Base-by-base conservation (phyloP, 1,140 invertebrate species). In the Atopsyche davidsoni region DNA sequence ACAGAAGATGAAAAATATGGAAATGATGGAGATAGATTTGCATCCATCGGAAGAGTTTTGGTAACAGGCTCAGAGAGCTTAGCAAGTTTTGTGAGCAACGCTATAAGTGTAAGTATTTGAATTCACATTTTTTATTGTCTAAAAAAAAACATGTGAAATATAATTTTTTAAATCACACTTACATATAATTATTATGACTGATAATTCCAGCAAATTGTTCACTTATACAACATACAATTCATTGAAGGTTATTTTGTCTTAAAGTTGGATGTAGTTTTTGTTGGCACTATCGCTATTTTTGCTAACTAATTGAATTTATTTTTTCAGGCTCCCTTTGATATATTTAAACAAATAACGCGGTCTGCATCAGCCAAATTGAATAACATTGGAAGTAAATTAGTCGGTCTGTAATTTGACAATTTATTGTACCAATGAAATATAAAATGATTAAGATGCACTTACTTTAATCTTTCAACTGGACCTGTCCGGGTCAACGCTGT, bases 1-100 rank as follows among this genome's bases (percentile, higher is more conserved):
- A 66, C 61, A 40, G 81, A 85, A 61, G 73, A 83, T 34, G 80
- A 86, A 21, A 85, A 85, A 60, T 86, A 84, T 60, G 82, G 82
- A 1, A 86, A 86, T 56, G 67, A 64, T 10, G 82, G 80, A 0
- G 80, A 80, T 47, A 76, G 76, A 55, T 79, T 79, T 42, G 70
- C 70, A 10, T 61, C 62, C 10, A 58, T 81, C 4, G 79, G 79
- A 4, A 70, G 68, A 55, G 73, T 73, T 2, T 44, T 85, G 1
- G 76, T 85, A 1, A 67, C 64, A 6, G 75, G 79, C 6, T 76
- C 77, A 17, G 77, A 81, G 55, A 70, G 72, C 2, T 42, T 85
- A 2, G 79, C 80, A 2, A 82, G 79, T 58, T 69, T 80, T 24
- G 28, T 57, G 11, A 57, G 51, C 24, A 50, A 53, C 16, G 55